Base-by-base conservation (phyloP, 2,113 vertebrate species). In the Dasyornis broadbenti region DNA sequence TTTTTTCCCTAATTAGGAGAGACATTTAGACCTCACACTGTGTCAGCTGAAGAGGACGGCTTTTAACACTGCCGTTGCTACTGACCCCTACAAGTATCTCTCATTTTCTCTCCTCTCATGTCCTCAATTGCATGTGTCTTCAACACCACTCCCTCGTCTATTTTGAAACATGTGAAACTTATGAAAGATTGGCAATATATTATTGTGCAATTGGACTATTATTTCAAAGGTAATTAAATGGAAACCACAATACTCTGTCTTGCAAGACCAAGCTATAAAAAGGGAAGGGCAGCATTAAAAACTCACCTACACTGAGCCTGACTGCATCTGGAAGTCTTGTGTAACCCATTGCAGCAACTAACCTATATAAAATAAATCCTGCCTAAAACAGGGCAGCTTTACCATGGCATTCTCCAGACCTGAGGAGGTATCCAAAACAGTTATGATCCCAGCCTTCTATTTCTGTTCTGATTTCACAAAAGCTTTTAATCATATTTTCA, bases 111-210 rank as follows among this genome's bases (percentile, higher is more conserved):
- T 72, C 44, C 21, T 75, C 47, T 87, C 30, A 18, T 35, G 35
- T 20, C 66, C 63, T 69, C 66, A 72, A 21, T 3, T 82, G 61
- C 45, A 92, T 53, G 35, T 76, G 42, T 54, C 84, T 92, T 71
- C 57, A 75, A 68, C 40, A 91, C 91, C 93, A 94, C 89, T 85
- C 94, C 91, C 89, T 91, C 4, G 16, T 69, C 84, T 94, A 37
- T 97, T 96, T 95, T 91, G 93, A 95, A 96, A 96, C 61, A 57
- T 6, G 18, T 56, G 87, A 94, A 94, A 87, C 93, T 95, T 59
- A 72, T 9, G 73, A 91, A 96, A 85, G 78, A 76, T 91, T 73
- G 45, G 78, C 66, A 92, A 61, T 9, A 10, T 63, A 44, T 72
- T 66, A 44, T 94, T 97, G 95, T 91, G 93, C 89, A 95, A 95